Conservation (phyloP, 2,113 vertebrate genomes). For the Eudyptes chrysolophus region DNA sequence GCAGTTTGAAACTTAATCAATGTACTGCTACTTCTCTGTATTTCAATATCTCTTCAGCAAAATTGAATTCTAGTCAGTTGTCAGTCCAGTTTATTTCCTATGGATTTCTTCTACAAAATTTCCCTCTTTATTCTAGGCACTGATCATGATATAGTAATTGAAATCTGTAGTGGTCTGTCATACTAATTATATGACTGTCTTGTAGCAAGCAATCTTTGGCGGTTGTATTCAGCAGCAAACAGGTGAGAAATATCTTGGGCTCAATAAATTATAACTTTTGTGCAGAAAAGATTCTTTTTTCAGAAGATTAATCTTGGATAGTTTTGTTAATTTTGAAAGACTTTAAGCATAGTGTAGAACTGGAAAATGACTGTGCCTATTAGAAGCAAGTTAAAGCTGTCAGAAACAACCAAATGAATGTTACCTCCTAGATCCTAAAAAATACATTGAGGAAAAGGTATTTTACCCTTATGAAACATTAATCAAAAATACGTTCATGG, state of each 20-base stretch:
- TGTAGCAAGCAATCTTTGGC: slow-evolving; percentile 38
- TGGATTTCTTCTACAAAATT: slow-evolving; percentile 67
- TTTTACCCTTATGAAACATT: not conserved
- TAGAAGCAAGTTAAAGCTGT: not conserved
- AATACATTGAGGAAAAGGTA: not conserved
- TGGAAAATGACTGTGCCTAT: not conserved
- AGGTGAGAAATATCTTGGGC: slow-evolving; percentile 31
- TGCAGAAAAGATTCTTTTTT: not conserved
- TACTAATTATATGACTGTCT: slow-evolving; percentile 57
- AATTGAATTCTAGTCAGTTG: slow-evolving; percentile 77
- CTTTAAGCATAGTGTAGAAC: not conserved
- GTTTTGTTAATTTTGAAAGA: slow-evolving; percentile 36
- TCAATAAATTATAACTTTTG: not conserved
- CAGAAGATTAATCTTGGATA: not conserved
- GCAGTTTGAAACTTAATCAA: slow-evolving; percentile 76
- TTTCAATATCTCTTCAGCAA: slow-evolving; percentile 75
- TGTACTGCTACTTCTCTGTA: slow-evolving; percentile 49
- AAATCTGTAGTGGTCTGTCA: slow-evolving; percentile 68
- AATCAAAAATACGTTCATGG: not conserved
- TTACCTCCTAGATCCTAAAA: not conserved
- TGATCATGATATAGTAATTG: slow-evolving; percentile 67
- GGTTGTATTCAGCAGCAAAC: slow-evolving; percentile 32
- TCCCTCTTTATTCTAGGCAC: slow-evolving; percentile 69
- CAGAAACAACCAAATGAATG: not conserved
- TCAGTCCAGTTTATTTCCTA: slow-evolving; percentile 70